Evolutionary conservation across 2,888 invertebrate genomes (phyloP).

Genomic region (Agrochola circellaris): DNA sequence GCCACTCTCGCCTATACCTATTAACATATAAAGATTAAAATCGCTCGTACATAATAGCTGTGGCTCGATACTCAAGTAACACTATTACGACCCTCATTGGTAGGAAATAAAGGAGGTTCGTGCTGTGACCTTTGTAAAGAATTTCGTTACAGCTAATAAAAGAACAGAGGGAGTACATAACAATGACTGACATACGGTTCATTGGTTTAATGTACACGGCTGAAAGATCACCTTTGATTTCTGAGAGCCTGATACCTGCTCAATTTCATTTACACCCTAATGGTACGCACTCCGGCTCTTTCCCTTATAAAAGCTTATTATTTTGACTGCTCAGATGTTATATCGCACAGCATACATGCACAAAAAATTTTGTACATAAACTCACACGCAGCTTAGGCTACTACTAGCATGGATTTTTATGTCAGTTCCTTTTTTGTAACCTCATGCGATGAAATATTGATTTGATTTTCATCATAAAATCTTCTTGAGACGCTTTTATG

Average conservation of each 20-base stretch:
- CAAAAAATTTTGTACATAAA: not conserved
- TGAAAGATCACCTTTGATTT: conserved; percentile 33
- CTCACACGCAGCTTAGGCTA: not conserved
- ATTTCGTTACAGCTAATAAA: conserved; percentile 81
- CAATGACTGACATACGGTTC: conserved; percentile 48
- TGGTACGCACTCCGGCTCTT: not conserved
- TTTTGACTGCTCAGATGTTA: not conserved
- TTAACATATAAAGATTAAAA: conserved; percentile 60
- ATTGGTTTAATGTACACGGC: conserved; percentile 34
- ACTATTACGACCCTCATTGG: conserved; percentile 62
- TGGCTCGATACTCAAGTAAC: conserved; percentile 42
- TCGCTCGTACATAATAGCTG: conserved; percentile 48
- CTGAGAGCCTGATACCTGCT: conserved; percentile 25
- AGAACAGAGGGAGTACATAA: conserved; percentile 72
- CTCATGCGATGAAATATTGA: conserved; percentile 8
- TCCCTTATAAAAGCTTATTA: conserved; percentile 2
- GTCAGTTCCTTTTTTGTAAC: not conserved
- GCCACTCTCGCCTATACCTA: conserved; percentile 38
- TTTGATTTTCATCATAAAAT: conserved; percentile 7
- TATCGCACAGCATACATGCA: not conserved
- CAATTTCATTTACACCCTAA: conserved; percentile 34
- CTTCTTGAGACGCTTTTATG: not conserved
- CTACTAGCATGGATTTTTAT: not conserved
- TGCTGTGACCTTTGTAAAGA: conserved; percentile 81
- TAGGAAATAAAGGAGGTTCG: conserved; percentile 76